Percentiles rank a stretch among this genome's conserved stretches.
These are phyloP conservation scores for Melieria omissa DNA, from an alignment of 2,888 invertebrate species.

Conservation along the genomic window DNA sequence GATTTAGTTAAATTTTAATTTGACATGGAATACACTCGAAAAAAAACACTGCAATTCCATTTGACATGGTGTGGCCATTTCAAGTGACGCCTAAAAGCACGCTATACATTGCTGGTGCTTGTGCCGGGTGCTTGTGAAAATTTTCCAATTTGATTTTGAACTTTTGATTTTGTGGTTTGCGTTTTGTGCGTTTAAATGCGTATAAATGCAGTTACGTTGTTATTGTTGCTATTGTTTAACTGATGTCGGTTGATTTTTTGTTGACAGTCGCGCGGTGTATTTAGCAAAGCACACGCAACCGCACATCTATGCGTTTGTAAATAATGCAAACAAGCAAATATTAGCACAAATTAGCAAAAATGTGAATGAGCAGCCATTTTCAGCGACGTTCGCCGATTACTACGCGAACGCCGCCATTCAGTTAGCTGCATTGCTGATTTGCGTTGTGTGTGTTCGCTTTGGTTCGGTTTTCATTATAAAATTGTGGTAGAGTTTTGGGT, in stretches of 20 bases:
- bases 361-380: too few species aligned
- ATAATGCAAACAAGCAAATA: conserved; percentile 45
- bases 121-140: background rate
- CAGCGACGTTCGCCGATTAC: too few species aligned
- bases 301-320: background rate
- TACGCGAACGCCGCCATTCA: background rate
- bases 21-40: background rate
- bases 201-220: conserved; percentile 50
- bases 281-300: background rate
- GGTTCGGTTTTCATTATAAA: conserved; percentile 24
- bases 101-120: background rate
- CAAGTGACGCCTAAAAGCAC: conserved; percentile 12
- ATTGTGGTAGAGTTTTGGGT: conserved; percentile 18
- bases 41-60: background rate
- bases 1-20: background rate
- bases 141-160: conserved; percentile 21
- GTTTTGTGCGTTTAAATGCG: conserved; percentile 59
- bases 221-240: background rate
- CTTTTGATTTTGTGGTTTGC: conserved; percentile 52
- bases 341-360: conserved; percentile 59
- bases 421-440: background rate
- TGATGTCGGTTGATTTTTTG: background rate
- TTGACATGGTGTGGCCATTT: background rate
- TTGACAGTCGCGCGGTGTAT: background rate
- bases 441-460: conserved; percentile 11